These are phyloP conservation scores for Volucella inflata DNA, from an alignment of 2,888 invertebrate species.

Conservation along the genomic window DNA sequence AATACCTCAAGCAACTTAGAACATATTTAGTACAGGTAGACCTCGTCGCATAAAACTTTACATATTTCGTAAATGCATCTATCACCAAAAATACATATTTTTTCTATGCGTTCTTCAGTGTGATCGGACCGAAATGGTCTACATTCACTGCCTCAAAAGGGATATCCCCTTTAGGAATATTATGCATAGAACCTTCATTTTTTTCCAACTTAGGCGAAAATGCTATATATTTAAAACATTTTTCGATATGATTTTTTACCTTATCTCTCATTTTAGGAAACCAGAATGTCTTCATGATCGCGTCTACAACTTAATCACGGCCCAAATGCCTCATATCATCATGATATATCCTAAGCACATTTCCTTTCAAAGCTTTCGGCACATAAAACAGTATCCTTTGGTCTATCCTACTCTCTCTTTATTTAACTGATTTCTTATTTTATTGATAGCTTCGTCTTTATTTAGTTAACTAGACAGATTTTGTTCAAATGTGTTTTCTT, in stretches of 20 bases:
- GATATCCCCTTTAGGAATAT: slow-evolving; percentile 37
- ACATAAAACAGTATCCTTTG: slow-evolving; percentile 52
- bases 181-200: slow-evolving; percentile 73
- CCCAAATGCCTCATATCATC: slow-evolving; percentile 75
- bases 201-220: slow-evolving; percentile 79
- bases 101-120: slow-evolving; percentile 77
- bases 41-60: slow-evolving; percentile 73
- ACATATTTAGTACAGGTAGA: slow-evolving; percentile 41
- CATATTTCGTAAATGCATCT: slow-evolving; percentile 77
- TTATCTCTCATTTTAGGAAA: slow-evolving; percentile 34
- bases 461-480: slow-evolving; percentile 34
- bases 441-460: slow-evolving; percentile 67
- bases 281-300: slow-evolving; percentile 77
- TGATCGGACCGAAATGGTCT: slow-evolving; percentile 82
- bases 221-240: slow-evolving; percentile 81
- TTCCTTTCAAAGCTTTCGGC: slow-evolving; percentile 52
- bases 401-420: slow-evolving; percentile 43
- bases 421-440: slow-evolving; percentile 69
- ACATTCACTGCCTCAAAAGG: slow-evolving; percentile 78
- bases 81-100: slow-evolving; percentile 53
- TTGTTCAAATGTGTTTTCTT: slow-evolving; percentile 40
- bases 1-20: slow-evolving; percentile 27
- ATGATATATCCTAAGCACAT: slow-evolving; percentile 75
- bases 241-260: slow-evolving; percentile 34
- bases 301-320: slow-evolving; percentile 1